Percentiles rank a stretch among this genome's conserved stretches.
These are phyloP conservation scores for Syrmaticus mikado DNA, from an alignment of 2,113 vertebrate genomes.

Conservation along the genomic window DNA sequence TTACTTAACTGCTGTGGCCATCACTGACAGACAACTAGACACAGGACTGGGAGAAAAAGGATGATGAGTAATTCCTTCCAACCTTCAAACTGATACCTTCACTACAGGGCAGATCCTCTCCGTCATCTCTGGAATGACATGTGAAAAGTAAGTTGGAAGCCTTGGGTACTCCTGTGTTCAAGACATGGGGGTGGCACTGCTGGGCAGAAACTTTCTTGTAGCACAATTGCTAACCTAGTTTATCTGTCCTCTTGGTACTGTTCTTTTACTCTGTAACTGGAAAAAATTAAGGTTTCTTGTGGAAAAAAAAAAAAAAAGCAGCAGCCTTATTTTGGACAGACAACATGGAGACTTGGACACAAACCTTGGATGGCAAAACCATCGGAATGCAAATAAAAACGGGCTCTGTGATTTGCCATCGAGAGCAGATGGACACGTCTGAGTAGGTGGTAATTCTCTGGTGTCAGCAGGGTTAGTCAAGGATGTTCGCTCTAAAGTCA, in stretches of 20 bases:
- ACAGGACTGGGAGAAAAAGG: background rate
- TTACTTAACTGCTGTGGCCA: background rate
- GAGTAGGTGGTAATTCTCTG: conserved; percentile 43
- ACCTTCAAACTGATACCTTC: background rate
- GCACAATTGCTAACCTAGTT: background rate
- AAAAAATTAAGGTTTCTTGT: background rate
- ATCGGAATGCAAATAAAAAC: conserved; percentile 10
- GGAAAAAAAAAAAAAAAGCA: background rate
- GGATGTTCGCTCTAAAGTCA: conserved; percentile 28
- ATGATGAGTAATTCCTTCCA: background rate
- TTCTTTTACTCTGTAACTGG: background rate
- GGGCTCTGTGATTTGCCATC: background rate
- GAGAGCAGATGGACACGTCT: background rate
- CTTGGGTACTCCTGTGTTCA: background rate
- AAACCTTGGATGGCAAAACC: background rate
- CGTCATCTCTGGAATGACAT: background rate
- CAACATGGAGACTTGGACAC: background rate
- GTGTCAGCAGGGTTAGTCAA: conserved; percentile 45
- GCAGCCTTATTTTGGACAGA: background rate
- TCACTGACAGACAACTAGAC: background rate
- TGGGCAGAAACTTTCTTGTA: background rate
- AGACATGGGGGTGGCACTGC: background rate
- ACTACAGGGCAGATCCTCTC: background rate
- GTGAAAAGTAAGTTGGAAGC: background rate
- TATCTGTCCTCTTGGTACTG: background rate